Evolutionary conservation across 2,113 vertebrate species (phyloP).

Genomic region (Castor canadensis): DNA sequence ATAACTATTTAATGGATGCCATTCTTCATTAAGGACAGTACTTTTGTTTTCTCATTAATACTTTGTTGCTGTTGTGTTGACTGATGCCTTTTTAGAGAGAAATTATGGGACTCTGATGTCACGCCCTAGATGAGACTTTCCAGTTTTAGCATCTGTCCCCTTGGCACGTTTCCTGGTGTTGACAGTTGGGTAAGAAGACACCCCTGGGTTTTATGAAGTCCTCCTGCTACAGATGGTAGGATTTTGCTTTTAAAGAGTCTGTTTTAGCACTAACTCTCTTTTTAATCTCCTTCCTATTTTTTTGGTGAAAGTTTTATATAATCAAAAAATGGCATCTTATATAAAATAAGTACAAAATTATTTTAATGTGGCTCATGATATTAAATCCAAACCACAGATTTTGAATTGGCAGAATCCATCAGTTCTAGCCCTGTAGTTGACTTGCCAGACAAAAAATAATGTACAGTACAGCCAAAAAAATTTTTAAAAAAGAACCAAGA

Average conservation of each 20-base stretch:
- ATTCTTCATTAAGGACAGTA: constrained; percentile 5
- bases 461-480: too few relatives aligned
- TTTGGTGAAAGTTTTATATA: constrained; percentile 56
- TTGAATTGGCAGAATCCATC: not conserved
- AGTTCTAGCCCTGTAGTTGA: not conserved
- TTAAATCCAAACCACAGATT: constrained; percentile 16
- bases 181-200: constrained; percentile 79
- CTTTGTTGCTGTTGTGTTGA: constrained; percentile 50
- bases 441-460: constrained; percentile 20
- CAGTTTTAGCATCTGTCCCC: constrained; percentile 80
- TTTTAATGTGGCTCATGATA: constrained; percentile 11
- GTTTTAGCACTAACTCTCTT: constrained; percentile 54
- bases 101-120: constrained; percentile 76
- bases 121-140: constrained; percentile 75
- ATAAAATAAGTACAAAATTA: constrained; percentile 25
- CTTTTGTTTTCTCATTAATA: constrained; percentile 65
- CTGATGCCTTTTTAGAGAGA: constrained; percentile 63
- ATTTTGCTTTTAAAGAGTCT: constrained; percentile 69
- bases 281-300: constrained; percentile 52
- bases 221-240: constrained; percentile 78
- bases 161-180: constrained; percentile 79
- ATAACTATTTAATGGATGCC: constrained; percentile 17
- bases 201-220: constrained; percentile 80
- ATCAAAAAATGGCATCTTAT: constrained; percentile 40
- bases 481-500: not conserved